phyloP scores from a whole-genome alignment of 2,888 invertebrate species.

The Apantesis nais region DNA sequence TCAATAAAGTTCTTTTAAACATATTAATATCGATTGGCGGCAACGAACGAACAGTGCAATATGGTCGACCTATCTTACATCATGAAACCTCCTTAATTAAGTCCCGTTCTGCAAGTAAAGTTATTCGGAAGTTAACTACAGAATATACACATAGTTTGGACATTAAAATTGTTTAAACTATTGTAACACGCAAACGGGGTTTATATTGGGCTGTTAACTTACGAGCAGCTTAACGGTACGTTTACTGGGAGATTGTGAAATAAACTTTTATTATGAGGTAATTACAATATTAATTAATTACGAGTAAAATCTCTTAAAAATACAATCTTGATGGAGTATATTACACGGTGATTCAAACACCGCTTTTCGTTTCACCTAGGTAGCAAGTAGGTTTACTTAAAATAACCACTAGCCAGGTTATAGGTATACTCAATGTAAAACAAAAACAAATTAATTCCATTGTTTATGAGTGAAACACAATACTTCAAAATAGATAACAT shows the following conservation, averaged over 20 bases:
- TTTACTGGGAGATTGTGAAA: conserved; percentile 4
- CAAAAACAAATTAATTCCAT: conserved; percentile 2
- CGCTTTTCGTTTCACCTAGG: not conserved
- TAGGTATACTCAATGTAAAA: not conserved
- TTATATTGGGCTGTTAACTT: conserved; percentile 8
- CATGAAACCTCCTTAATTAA: not conserved
- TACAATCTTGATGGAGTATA: not conserved
- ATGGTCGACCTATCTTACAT: not conserved
- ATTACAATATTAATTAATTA: not conserved
- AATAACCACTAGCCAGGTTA: not conserved
- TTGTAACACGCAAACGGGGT: not conserved
- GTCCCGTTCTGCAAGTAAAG: not conserved
- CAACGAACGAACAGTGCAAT: not conserved
- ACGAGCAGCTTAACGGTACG: not conserved
- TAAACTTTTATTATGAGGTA: not conserved
- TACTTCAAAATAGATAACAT: not conserved
- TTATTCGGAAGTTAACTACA: not conserved
- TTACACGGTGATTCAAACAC: not conserved
- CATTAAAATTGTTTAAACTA: not conserved
- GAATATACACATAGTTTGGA: not conserved
- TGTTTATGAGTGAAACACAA: not conserved
- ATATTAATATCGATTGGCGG: not conserved
- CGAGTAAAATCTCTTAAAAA: not conserved
- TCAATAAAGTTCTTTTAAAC: not conserved
- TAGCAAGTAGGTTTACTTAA: not conserved